Evolutionary conservation across 2,113 vertebrate genomes (phyloP), one percentile per base, ranked within the genome.

Genomic region (Siniperca knerii): DNA sequence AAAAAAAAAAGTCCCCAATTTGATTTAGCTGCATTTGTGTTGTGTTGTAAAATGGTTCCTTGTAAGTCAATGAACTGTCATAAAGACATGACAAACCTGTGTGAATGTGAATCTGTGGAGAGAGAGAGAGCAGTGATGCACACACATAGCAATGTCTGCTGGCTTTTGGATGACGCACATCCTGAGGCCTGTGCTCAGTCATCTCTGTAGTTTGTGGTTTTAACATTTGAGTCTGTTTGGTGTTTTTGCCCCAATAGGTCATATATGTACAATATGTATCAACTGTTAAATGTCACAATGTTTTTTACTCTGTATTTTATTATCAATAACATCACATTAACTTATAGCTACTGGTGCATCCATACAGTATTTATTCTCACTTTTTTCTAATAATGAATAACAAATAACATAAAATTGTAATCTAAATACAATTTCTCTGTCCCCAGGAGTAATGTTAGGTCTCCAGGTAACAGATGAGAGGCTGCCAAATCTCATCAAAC

Each of bases 111-210:
- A 20, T 54, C 25, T 29, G 58, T 42, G 71, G 4, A 2, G 33
- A 25, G 7, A 42, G 10, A 25, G 40, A 20, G 64, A 52, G 21
- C 18, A 46, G 55, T 70, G 62, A 75, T 70, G 73, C 68, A 81
- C 64, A 65, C 74, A 74, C 18, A 79, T 6, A 68, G 21, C 55
- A 70, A 83, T 83, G 79, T 70, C 48, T 83, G 72, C 33, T 73
- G 23, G 20, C 25, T 69, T 88, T 82, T n/a, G 1, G 46, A 25
- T 93, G 92, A 92, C 84, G 86, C 92, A 93, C 77, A 76, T 92
- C 90, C 89, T 91, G 79, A 84, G 8, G 68, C 60, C 46, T 21
- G 35, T 2, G 70, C 79, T 76, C 83, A 82, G 80, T 88, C 84
- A 89, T 72, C 66, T 88, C 72, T 75, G 77, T 37, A 77, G 75